A percentile compares a stretch with the other conserved stretches of the same genome.
Evolutionary conservation across 2,888 invertebrate genomes (phyloP).

Genomic region (Liposcelis brunnea): DNA sequence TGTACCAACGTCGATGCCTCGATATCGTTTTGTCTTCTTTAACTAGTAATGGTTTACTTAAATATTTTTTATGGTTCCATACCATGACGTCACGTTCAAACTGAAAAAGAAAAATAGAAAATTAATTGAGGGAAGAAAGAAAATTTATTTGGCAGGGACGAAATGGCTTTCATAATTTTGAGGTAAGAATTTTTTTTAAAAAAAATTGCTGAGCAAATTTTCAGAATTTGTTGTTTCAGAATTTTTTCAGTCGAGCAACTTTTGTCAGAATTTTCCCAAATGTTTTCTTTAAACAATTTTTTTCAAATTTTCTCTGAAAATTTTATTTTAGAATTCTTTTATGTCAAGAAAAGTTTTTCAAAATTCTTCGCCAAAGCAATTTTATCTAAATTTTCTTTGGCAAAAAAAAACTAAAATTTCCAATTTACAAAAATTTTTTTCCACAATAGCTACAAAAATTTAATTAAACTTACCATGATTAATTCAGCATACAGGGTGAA

Average conservation of each 20-base stretch:
- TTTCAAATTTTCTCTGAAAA: too few species aligned
- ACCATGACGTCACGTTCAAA: constrained; percentile 68
- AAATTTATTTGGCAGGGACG: background rate
- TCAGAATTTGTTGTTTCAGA: too few species aligned
- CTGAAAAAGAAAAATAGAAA: constrained; percentile 29
- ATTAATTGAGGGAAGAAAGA: background rate
- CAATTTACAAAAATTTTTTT: background rate
- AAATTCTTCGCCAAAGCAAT: too few species aligned
- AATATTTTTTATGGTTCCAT: constrained; percentile 73
- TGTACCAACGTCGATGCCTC: constrained; percentile 63
- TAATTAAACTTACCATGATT: constrained; percentile 35
- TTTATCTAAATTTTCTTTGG: too few species aligned
- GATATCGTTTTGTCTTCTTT: constrained; percentile 55
- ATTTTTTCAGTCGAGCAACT: too few species aligned
- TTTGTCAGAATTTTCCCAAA: too few species aligned
- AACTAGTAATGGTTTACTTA: constrained; percentile 50
- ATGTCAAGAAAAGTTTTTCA: too few species aligned
- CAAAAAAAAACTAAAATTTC: too few species aligned
- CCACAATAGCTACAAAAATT: background rate
- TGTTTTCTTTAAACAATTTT: too few species aligned
- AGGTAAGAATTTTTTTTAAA: background rate
- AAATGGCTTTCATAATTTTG: background rate
- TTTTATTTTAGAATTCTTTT: too few species aligned
- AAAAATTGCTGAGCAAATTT: too few species aligned
- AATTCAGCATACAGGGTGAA: constrained; percentile 50